Conservation (phyloP, 2,888 invertebrate genomes). For the Cantharis flavilabris region DNA sequence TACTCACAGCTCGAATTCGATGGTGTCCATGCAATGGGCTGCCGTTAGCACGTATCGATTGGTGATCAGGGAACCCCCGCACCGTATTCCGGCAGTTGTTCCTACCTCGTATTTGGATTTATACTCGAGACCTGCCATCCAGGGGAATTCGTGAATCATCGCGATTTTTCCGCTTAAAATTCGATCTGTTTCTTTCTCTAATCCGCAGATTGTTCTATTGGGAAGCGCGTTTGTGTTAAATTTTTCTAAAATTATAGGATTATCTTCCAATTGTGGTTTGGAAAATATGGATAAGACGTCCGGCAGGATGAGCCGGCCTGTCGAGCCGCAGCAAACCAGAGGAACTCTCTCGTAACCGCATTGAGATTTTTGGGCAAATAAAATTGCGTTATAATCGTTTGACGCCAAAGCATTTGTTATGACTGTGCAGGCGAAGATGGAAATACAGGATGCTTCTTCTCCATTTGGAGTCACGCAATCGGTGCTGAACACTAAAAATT, state of each 20-base stretch:
- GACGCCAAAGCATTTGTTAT: background rate
- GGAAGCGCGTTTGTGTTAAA: background rate
- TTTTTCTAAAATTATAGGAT: background rate
- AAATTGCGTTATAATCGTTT: background rate
- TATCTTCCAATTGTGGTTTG: too few species aligned
- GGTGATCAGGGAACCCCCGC: slow-evolving; percentile 56
- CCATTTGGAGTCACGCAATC: slow-evolving; percentile 1
- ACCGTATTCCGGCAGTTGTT: slow-evolving; percentile 28
- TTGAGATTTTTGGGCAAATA: background rate
- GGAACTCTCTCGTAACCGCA: background rate
- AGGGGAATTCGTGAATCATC: slow-evolving; percentile 53
- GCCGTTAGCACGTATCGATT: slow-evolving; percentile 55
- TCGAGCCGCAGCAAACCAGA: slow-evolving; percentile 47
- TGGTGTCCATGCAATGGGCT: slow-evolving; percentile 48
- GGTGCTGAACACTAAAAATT: background rate
- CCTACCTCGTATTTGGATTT: slow-evolving; percentile 21
- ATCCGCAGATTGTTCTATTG: slow-evolving; percentile 3
- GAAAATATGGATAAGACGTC: too few species aligned
- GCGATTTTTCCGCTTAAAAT: slow-evolving; percentile 43
- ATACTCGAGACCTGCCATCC: slow-evolving; percentile 54
- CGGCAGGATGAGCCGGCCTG: background rate
- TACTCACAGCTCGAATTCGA: background rate
- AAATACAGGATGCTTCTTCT: background rate
- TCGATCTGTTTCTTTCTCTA: background rate
- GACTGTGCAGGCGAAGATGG: background rate